A percentile compares a stretch with the other conserved stretches of the same genome.
These are phyloP conservation scores for Euphydryas editha DNA, from an alignment of 2,888 invertebrate species.

Conservation along the genomic window DNA sequence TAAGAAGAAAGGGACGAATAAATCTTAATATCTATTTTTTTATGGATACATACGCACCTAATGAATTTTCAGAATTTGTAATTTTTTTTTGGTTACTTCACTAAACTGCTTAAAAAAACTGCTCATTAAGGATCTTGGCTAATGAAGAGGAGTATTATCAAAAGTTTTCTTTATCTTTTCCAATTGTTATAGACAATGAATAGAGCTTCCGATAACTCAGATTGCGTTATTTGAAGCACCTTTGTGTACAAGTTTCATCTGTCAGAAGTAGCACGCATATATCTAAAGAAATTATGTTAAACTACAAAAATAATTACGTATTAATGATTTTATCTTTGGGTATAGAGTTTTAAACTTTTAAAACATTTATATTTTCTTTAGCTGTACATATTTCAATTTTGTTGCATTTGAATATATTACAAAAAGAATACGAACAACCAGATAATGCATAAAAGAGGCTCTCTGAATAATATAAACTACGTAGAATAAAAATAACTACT, in stretches of 20 bases:
- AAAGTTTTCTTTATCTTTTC: conserved; percentile 12
- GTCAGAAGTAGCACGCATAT: too few species aligned
- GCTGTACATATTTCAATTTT: too few species aligned
- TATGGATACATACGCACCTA: background rate
- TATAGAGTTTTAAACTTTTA: too few species aligned
- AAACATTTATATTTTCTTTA: too few species aligned
- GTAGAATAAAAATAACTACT: background rate
- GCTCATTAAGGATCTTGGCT: conserved; percentile 15
- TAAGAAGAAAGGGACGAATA: background rate
- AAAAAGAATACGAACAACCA: too few species aligned
- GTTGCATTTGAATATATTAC: too few species aligned
- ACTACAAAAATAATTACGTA: too few species aligned
- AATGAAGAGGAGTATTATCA: conserved; percentile 9
- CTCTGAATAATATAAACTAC: background rate
- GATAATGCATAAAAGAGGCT: too few species aligned
- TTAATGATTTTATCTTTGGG: too few species aligned
- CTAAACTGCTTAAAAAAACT: background rate
- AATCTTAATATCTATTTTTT: background rate
- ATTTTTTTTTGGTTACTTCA: background rate
- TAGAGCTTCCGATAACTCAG: conserved; percentile 15
- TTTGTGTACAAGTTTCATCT: too few species aligned
- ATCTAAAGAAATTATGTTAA: too few species aligned
- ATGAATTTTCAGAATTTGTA: conserved; percentile 11
- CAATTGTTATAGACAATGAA: too few species aligned
- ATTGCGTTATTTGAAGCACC: background rate